phyloP scores from a whole-genome alignment of 2,113 vertebrate genomes.

The Montifringilla adamsi region DNA sequence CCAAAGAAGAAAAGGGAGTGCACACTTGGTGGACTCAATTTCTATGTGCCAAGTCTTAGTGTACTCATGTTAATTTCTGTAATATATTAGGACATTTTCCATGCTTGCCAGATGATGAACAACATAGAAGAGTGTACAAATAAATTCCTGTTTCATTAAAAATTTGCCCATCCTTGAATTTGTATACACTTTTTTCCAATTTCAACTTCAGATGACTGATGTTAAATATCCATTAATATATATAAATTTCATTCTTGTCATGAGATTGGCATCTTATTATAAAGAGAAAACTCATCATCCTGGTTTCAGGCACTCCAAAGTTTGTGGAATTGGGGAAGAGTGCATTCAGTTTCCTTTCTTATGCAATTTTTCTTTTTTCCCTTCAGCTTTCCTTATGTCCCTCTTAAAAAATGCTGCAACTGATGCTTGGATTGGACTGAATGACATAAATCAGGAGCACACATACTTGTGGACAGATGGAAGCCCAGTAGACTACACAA shows the following conservation, averaged over 20 bases:
- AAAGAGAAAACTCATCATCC: not conserved
- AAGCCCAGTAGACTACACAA: conserved; percentile 83
- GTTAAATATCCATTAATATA: not conserved
- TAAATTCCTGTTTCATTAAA: not conserved
- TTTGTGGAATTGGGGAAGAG: not conserved
- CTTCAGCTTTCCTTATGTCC: conserved; percentile 85
- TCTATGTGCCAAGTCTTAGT: not conserved
- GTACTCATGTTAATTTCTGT: not conserved
- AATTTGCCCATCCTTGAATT: not conserved
- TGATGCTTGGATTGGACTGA: conserved; percentile 88
- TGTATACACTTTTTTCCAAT: not conserved
- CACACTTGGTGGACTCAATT: not conserved
- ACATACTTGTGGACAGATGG: conserved; percentile 91
- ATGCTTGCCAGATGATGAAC: not conserved
- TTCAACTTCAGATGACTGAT: not conserved
- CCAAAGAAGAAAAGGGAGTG: not conserved
- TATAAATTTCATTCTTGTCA: not conserved
- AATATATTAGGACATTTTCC: not conserved
- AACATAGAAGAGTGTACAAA: not conserved
- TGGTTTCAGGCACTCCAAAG: not conserved
- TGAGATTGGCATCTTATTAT: not conserved
- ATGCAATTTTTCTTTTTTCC: not conserved
- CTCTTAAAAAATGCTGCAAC: conserved; percentile 69
- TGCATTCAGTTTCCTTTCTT: not conserved
- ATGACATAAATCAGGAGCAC: conserved; percentile 86